Evolutionary conservation across 2,113 vertebrate genomes (phyloP).

Genomic region (Cricetomys ansorgei): DNA sequence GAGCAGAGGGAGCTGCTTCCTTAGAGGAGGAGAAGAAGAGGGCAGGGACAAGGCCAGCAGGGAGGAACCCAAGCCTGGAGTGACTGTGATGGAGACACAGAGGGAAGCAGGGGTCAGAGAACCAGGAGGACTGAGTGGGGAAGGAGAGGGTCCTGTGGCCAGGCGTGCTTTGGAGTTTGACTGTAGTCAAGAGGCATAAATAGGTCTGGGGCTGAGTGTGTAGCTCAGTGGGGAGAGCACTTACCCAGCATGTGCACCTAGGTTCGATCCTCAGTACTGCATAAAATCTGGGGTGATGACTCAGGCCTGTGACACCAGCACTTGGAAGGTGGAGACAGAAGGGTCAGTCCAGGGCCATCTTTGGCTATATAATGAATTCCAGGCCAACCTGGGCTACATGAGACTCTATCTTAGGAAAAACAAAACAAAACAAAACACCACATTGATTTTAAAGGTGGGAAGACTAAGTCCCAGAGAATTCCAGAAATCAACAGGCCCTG

Average conservation of each 20-base stretch:
- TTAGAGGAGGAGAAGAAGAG: conserved; percentile 76
- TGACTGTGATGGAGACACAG: conserved; percentile 33
- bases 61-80: not conserved
- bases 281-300: not conserved
- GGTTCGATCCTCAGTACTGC: not conserved
- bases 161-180: not conserved
- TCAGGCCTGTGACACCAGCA: not conserved
- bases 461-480: not conserved
- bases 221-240: not conserved
- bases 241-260: not conserved
- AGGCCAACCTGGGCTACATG: not conserved
- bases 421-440: not conserved
- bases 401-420: not conserved
- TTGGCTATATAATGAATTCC: no score
- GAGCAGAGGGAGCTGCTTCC: conserved; percentile 80
- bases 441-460: not conserved
- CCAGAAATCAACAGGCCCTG: not conserved
- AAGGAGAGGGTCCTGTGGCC: not conserved
- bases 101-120: not conserved
- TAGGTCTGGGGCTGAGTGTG: not conserved
- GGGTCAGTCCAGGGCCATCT: not conserved
- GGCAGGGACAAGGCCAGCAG: conserved; percentile 49
- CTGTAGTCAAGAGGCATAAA: not conserved
- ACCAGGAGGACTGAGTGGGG: not conserved
- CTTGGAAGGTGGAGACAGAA: no score